Conservation (phyloP, 2,113 vertebrate genomes). For the Dipodomys stephensi region DNA sequence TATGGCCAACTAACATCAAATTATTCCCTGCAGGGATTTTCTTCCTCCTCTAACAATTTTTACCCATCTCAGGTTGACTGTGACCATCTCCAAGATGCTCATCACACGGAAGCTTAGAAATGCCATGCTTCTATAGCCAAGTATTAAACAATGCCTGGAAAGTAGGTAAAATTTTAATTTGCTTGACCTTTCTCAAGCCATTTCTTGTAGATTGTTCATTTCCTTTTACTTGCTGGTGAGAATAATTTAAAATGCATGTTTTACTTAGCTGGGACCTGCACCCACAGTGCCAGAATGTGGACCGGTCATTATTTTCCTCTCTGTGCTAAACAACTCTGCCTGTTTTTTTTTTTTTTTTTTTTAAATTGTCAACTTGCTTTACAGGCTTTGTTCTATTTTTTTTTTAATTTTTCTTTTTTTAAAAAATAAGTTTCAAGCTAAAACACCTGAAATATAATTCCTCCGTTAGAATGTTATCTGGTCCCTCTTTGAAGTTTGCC, state of each 20-base stretch:
- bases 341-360: conserved; percentile 13
- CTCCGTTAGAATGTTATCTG: conserved; percentile 79
- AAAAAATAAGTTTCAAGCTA: conserved; percentile 83
- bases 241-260: conserved; percentile 58
- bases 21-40: conserved; percentile 64
- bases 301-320: conserved; percentile 65
- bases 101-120: conserved; percentile 58
- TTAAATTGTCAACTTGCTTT: conserved; percentile 57
- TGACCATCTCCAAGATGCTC: conserved; percentile 48
- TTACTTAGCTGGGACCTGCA: conserved; percentile 63
- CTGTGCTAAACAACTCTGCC: conserved; percentile 69
- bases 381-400: conserved; percentile 73
- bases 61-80: conserved; percentile 68
- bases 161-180: not conserved
- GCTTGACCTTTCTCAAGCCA: conserved; percentile 65
- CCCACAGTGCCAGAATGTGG: conserved; percentile 72
- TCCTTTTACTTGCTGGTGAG: conserved; percentile 73
- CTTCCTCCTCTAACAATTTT: conserved; percentile 42
- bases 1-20: conserved; percentile 28
- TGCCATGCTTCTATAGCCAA: conserved; percentile 51
- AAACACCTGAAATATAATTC: conserved; percentile 83
- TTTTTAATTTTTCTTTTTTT: conserved; percentile 76
- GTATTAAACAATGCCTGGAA: conserved; percentile 57
- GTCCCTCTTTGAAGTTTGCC: conserved; percentile 80
- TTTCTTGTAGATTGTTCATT: conserved; percentile 63